A percentile compares a stretch with the other conserved stretches of the same genome.
These are phyloP conservation scores for Pocillopora damicornis DNA, from an alignment of 64 coral and sea anemone species.

Conservation along the genomic window DNA sequence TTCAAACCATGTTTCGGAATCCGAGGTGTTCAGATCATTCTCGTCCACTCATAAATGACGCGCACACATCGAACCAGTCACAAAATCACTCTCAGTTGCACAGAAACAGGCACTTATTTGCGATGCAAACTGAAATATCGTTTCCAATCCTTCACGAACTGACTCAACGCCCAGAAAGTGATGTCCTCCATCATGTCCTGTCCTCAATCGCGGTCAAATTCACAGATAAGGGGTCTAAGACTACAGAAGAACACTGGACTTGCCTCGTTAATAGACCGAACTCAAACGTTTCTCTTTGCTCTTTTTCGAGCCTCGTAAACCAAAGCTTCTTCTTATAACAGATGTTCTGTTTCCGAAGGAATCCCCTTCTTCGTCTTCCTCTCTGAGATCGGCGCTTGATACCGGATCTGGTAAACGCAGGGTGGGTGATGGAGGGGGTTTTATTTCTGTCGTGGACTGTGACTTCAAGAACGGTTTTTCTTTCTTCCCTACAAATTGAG, in stretches of 20 bases:
- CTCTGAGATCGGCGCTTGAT: conserved; percentile 81
- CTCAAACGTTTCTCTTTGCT: conserved; percentile 79
- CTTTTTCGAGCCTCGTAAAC: conserved; percentile 74
- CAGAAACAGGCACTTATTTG: no score
- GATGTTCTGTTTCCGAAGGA: conserved; percentile 55
- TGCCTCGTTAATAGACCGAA: conserved; percentile 59
- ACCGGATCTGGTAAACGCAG: conserved; percentile 74
- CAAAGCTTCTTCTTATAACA: conserved; percentile 78
- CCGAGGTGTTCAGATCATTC: no score
- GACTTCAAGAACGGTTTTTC: conserved; percentile 40
- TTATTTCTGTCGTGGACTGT: conserved; percentile 41
- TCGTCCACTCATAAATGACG: no score
- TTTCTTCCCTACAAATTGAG: conserved; percentile 37
- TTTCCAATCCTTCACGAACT: neutral
- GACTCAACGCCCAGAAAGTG: neutral
- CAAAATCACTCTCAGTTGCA: no score
- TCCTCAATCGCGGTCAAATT: neutral
- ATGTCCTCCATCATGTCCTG: neutral
- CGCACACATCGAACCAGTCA: no score
- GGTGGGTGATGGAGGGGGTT: conserved; percentile 61
- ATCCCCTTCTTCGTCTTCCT: conserved; percentile 22
- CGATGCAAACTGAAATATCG: no score
- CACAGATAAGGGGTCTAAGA: neutral
- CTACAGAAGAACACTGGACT: neutral
- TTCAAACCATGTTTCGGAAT: no score